Percentiles rank a stretch among this genome's conserved stretches.
Conservation (phyloP, 2,113 vertebrate species). For the Salvator merianae region DNA sequence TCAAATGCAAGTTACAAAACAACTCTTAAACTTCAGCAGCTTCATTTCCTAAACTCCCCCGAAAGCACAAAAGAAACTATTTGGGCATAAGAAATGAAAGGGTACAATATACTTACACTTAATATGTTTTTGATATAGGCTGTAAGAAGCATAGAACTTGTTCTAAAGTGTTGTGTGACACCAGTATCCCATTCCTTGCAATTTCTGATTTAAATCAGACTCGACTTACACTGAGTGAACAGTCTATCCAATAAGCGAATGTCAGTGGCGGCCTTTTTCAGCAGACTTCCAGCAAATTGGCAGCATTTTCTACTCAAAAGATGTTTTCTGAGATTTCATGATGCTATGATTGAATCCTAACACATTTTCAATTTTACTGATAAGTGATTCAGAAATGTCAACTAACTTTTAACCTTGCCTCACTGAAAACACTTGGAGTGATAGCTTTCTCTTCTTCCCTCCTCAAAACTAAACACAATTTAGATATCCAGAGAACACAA, state of each 20-base stretch:
- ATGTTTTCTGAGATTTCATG: conserved; percentile 21
- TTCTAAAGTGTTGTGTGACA: conserved; percentile 19
- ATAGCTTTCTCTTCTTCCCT: conserved; percentile 42
- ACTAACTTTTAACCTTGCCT: not conserved
- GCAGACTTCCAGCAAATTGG: conserved; percentile 16
- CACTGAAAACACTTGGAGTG: conserved; percentile 29
- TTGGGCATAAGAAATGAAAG: conserved; percentile 42
- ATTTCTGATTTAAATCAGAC: conserved; percentile 35
- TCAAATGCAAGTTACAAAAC: too few relatives aligned
- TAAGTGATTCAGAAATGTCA: conserved; percentile 27
- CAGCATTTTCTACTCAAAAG: conserved; percentile 30
- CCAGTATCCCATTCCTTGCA: not conserved
- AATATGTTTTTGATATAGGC: conserved; percentile 10
- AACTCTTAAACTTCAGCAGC: conserved; percentile 47
- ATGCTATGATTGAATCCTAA: conserved; percentile 27
- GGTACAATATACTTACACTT: conserved; percentile 36
- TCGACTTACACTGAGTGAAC: conserved; percentile 7
- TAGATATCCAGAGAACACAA: conserved; percentile 48
- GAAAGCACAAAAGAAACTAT: conserved; percentile 57
- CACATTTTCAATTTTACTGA: conserved; percentile 15
- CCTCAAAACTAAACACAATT: conserved; percentile 46
- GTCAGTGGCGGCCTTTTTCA: conserved; percentile 39
- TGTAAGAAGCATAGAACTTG: not conserved
- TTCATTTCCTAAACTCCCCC: conserved; percentile 54
- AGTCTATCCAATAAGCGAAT: conserved; percentile 32